A percentile compares a stretch with the other conserved stretches of the same genome.
Conservation (phyloP, 2,797 vertebrate species). For the Heteromormyrus szaboi region DNA sequence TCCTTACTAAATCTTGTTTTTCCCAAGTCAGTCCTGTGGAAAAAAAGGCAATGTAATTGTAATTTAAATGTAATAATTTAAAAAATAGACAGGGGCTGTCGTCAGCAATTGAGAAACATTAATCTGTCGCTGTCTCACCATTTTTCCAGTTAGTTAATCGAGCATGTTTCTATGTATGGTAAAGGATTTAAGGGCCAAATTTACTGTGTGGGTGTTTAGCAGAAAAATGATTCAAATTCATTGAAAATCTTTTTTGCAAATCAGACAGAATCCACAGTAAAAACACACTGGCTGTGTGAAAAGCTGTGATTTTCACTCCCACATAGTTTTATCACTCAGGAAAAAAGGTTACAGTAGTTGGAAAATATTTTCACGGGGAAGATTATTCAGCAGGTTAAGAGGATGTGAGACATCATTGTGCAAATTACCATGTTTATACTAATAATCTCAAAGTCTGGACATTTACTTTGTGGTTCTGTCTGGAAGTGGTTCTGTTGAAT, state of each 20-base stretch:
- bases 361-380: background rate
- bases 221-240: background rate
- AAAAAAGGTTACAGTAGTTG: background rate
- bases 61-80: background rate
- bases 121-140: background rate
- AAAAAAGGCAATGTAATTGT: background rate
- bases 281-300: background rate
- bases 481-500: background rate
- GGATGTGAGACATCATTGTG: conserved; percentile 2
- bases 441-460: background rate
- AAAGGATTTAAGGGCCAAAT: background rate
- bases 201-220: background rate
- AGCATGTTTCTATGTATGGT: background rate
- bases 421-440: background rate
- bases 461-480: background rate
- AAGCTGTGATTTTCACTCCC: background rate
- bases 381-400: background rate
- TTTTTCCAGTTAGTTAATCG: background rate
- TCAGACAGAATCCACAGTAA: background rate
- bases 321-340: background rate
- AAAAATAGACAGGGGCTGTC: background rate
- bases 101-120: background rate
- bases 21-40: background rate
- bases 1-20: background rate
- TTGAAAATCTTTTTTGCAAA: background rate